Evolutionary conservation across 2,113 vertebrate genomes (phyloP), one percentile per base, ranked within the genome.

Genomic region (Pitta sordida): DNA sequence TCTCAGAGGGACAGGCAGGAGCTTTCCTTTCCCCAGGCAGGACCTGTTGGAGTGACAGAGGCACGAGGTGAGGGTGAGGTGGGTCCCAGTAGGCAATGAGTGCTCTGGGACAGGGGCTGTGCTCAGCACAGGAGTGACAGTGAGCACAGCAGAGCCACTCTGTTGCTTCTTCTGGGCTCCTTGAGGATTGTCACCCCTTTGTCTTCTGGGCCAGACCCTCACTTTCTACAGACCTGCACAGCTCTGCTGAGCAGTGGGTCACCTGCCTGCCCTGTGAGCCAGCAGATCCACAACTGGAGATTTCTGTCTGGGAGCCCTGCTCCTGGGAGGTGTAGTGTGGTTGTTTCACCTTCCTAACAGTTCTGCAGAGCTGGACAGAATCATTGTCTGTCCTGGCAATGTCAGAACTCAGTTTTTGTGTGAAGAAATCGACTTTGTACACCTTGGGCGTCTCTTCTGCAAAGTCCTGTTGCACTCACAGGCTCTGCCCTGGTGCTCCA

Each of bases 1-100:
- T 6, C 29, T 9, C 26, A 49, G 79, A 11, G 46, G 48, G 32
- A 24, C 11, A 3, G 41, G 17, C 30, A 51, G 74, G 19, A 2
- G n/a, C 12, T 24, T 46, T 24, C 39, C 32, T 43, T 43, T 70
- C 64, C 71, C 23, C 39, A 8, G 41, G 18, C 3, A 4, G 49
- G 22, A 41, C 17, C 14, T 11, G 63, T 8, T 55, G 30, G 55
- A 6, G 8, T 22, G 78, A 15, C 39, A 30, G 8, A 51, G 20
- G 52, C 1, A 6, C 10, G 1, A 2, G 51, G 43, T 3, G 18
- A 80, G 67, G 32, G 3, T 17, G 24, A 2, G 3, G 32, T 46
- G 73, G 37, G 27, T 60, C 37, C 32, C 7, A 1, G 78, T n/a
- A 10, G 22, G 11, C 7, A 4, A 9, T 8, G 41, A 11, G 16